Percentiles rank a stretch among this genome's conserved stretches.
Conservation (phyloP, 2,888 invertebrate genomes). For the Acronicta alni region DNA sequence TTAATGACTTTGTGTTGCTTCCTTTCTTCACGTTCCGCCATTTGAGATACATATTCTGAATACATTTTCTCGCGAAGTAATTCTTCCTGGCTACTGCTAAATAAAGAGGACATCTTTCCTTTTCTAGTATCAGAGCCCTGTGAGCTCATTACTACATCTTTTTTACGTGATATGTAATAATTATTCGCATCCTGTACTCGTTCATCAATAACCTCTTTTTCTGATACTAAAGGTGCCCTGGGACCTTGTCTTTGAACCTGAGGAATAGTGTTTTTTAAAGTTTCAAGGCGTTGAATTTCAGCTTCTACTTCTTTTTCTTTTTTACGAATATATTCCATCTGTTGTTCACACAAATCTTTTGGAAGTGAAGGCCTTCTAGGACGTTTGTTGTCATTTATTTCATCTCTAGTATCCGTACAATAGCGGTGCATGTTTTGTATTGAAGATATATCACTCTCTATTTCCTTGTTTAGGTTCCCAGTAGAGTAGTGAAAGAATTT, state of each 20-base stretch:
- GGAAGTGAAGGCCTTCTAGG: conserved; percentile 90
- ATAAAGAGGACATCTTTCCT: conserved; percentile 72
- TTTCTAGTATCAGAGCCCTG: conserved; percentile 56
- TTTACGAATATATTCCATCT: conserved; percentile 91
- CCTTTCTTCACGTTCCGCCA: conserved; percentile 93
- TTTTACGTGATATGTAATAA: conserved; percentile 80
- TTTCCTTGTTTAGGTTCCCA: conserved; percentile 83
- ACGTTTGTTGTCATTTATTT: conserved; percentile 56
- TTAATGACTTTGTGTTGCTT: conserved; percentile 94
- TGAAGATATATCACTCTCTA: conserved; percentile 82
- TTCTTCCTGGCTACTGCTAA: conserved; percentile 92
- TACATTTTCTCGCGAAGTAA: conserved; percentile 94
- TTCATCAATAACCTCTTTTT: conserved; percentile 70
- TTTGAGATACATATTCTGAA: conserved; percentile 94
- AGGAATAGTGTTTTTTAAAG: conserved; percentile 69
- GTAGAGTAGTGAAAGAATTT: conserved; percentile 84
- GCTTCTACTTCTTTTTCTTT: conserved; percentile 92
- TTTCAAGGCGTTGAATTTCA: conserved; percentile 91
- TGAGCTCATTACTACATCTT: conserved; percentile 76
- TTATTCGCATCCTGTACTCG: conserved; percentile 70
- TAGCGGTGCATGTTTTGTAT: conserved; percentile 85
- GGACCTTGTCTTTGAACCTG: conserved; percentile 67
- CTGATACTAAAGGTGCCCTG: conserved; percentile 79
- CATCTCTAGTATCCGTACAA: conserved; percentile 71
- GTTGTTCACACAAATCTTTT: conserved; percentile 90